phyloP scores from a whole-genome alignment of 1,140 invertebrate genomes.

The Pseudomyrmex cubaensis region DNA sequence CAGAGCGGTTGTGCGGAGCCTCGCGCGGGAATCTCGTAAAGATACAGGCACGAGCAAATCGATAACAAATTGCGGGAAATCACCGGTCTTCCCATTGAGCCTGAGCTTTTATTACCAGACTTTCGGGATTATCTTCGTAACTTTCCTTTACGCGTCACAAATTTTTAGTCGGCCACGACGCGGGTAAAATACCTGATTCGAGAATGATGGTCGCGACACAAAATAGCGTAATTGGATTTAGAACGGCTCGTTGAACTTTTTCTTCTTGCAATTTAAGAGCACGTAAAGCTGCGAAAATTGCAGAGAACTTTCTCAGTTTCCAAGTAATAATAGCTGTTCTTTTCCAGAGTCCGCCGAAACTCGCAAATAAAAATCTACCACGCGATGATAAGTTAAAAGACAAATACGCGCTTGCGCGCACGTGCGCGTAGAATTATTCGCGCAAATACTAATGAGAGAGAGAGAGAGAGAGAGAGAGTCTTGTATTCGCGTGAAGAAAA shows the following conservation, averaged over 20 bases:
- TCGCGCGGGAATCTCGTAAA: constrained; percentile 22
- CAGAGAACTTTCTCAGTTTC: constrained; percentile 2
- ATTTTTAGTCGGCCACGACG: constrained; percentile 19
- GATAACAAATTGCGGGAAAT: constrained; percentile 55
- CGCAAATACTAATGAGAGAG: constrained; percentile 48
- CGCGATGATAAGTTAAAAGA: constrained; percentile 44
- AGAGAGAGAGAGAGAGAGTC: too few species aligned
- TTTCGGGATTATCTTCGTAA: constrained; percentile 45
- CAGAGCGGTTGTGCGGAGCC: not conserved
- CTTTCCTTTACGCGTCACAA: constrained; percentile 30
- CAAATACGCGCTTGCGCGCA: constrained; percentile 35
- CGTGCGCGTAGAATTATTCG: constrained; percentile 56
- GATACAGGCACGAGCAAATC: constrained; percentile 19
- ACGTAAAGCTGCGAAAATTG: constrained; percentile 36
- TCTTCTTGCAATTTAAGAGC: constrained; percentile 21
- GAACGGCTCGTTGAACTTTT: constrained; percentile 12
- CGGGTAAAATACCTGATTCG: constrained; percentile 36
- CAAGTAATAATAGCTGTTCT: constrained; percentile 39
- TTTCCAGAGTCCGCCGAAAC: not conserved
- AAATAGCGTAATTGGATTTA: constrained; percentile 49
- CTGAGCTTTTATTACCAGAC: constrained; percentile 18
- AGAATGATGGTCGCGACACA: not conserved
- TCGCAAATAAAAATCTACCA: constrained; percentile 41
- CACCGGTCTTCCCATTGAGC: constrained; percentile 13
- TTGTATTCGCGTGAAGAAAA: constrained; percentile 56